A percentile compares a stretch with the other conserved stretches of the same genome.
phyloP scores from a whole-genome alignment of 2,888 invertebrate genomes.

The Hybos culiciformis region DNA sequence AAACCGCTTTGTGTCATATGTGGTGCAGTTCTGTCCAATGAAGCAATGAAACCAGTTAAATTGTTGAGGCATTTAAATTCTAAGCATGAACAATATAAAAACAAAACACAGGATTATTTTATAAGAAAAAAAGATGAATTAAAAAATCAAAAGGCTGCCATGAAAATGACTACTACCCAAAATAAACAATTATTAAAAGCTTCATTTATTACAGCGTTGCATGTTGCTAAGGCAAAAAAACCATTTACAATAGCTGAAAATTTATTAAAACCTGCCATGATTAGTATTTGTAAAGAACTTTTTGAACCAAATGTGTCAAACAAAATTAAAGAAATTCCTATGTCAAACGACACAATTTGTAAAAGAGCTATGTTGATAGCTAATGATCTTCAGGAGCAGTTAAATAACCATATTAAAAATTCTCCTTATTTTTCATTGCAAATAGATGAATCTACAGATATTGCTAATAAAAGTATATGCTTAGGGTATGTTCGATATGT shows the following conservation, averaged over 20 bases:
- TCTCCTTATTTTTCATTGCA: slow-evolving; percentile 1
- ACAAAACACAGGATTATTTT: slow-evolving; percentile 3
- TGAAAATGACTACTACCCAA: background rate
- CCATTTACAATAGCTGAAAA: slow-evolving; percentile 6
- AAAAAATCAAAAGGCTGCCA: slow-evolving; percentile 2
- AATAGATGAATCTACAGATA: slow-evolving; percentile 2
- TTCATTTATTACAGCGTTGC: slow-evolving; percentile 3
- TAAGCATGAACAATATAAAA: slow-evolving; percentile 5
- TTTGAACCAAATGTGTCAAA: slow-evolving; percentile 2
- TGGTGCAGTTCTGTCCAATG: background rate
- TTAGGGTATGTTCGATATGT: slow-evolving; percentile 1
- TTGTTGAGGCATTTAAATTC: background rate
- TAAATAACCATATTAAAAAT: slow-evolving; percentile 4
- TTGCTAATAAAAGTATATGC: slow-evolving; percentile 1
- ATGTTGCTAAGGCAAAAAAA: slow-evolving; percentile 5
- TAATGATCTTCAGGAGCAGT: slow-evolving; percentile 5
- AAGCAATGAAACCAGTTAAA: slow-evolving; percentile 3
- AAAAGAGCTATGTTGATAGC: slow-evolving; percentile 4
- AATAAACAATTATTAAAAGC: slow-evolving; percentile 4
- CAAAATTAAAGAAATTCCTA: slow-evolving; percentile 4
- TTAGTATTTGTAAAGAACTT: slow-evolving; percentile 5
- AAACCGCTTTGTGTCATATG: slow-evolving; percentile 1
- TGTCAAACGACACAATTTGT: slow-evolving; percentile 6
- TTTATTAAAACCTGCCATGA: slow-evolving; percentile 5
- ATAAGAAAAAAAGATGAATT: slow-evolving; percentile 1